These are phyloP conservation scores for Thereva nobilitata DNA, from an alignment of 2,888 invertebrate genomes.

Conservation along the genomic window DNA sequence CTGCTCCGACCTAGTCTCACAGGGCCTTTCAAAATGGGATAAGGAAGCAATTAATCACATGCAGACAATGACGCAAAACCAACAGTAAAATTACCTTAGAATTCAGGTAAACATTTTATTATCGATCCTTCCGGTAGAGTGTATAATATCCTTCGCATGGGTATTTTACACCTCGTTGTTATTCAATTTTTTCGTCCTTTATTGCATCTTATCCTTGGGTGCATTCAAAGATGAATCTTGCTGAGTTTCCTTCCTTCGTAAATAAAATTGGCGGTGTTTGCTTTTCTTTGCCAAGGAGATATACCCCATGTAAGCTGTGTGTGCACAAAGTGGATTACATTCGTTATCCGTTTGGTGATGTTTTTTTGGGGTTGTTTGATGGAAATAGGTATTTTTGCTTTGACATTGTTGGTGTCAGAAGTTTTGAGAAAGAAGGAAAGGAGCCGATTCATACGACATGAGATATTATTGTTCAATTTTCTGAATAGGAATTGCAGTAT, in stretches of 20 bases:
- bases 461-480: no score
- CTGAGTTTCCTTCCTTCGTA: background rate
- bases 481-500: no score
- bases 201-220: background rate
- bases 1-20: background rate
- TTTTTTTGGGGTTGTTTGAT: no score
- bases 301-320: constrained; percentile 4
- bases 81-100: background rate
- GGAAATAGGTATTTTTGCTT: no score
- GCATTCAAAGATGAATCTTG: background rate
- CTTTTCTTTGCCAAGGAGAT: background rate
- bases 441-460: no score
- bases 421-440: no score
- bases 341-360: constrained; percentile 2
- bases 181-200: constrained; percentile 7
- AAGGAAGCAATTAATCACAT: constrained; percentile 16
- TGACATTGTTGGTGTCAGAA: no score
- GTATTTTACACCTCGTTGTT: constrained; percentile 19
- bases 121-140: constrained; percentile 1
- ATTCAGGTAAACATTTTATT: constrained; percentile 13
- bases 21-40: background rate
- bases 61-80: constrained; percentile 10
- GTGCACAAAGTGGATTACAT: constrained; percentile 13
- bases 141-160: background rate
- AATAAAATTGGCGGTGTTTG: constrained; percentile 3